These are phyloP conservation scores for Hafferia zeledoni DNA, from an alignment of 2,797 vertebrate genomes.

Conservation along the genomic window DNA sequence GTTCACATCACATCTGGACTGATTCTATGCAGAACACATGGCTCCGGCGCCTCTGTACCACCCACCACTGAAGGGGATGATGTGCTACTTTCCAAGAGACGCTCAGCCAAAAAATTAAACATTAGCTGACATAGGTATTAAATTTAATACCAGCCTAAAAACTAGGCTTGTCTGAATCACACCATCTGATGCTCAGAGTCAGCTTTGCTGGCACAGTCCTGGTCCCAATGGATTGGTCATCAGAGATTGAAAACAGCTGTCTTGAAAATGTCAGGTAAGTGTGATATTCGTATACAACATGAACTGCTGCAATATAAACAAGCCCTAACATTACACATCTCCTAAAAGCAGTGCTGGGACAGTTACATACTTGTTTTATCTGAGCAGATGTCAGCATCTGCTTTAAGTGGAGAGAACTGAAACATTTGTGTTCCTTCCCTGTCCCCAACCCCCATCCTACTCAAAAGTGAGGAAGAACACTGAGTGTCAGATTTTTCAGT, in stretches of 20 bases:
- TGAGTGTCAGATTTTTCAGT: conserved; percentile 56
- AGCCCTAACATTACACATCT: conserved; percentile 31
- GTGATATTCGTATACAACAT: conserved; percentile 32
- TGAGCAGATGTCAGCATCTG: conserved; percentile 70
- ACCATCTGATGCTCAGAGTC: conserved; percentile 19
- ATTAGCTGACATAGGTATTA: conserved; percentile 36
- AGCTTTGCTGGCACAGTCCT: conserved; percentile 24
- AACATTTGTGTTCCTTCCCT: conserved; percentile 24
- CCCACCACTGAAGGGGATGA: neutral
- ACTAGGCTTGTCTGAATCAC: conserved; percentile 2
- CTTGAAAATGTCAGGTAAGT: conserved; percentile 37
- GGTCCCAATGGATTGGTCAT: conserved; percentile 7
- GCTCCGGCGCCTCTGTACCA: neutral
- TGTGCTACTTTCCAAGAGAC: conserved; percentile 12
- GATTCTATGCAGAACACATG: neutral
- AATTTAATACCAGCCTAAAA: conserved; percentile 23
- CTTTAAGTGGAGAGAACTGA: conserved; percentile 29
- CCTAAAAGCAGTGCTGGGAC: conserved; percentile 51
- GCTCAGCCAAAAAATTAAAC: conserved; percentile 21
- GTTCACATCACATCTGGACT: conserved; percentile 13
- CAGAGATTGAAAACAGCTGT: conserved; percentile 51
- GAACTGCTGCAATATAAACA: conserved; percentile 49
- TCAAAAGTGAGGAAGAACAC: conserved; percentile 26
- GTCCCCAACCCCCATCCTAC: neutral
- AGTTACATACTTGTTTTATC: conserved; percentile 53